Base-by-base conservation (phyloP, 2,797 vertebrate species). In the Nannoperca australis region DNA sequence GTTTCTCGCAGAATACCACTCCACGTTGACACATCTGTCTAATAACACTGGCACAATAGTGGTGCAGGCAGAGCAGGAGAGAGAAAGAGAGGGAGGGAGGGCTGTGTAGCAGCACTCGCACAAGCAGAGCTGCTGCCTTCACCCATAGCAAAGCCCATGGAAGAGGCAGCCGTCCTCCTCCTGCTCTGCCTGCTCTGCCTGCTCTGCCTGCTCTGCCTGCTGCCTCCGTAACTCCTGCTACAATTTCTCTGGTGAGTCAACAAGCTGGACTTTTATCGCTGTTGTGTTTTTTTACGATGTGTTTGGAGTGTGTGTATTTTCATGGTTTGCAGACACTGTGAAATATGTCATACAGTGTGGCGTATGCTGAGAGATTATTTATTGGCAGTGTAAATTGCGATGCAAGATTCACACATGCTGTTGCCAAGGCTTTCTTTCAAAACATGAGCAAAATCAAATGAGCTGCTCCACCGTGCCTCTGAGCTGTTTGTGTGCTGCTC, bases 191-290 rank as follows among this genome's bases (percentile, higher is more conserved):
- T 24, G 45, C 68, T 65, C 36, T 36, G 40, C 73, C 66, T 61
- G 55, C 66, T 65, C 60, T 22, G 32, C 63, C 60, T 24, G 45
- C 68, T 65, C 36, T 36, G 40, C 73, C 66, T 61, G 55, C 66
- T 65, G 55, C 75, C 44, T 78, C 81, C 73, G 17, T 56, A 54
- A 67, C 73, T 82, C 71, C 81, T 72, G 36, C 76, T 50, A 10
- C 69, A 9, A 6, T 34, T 49, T 74, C 80, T 75, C 73, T 27
- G 90, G 90, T 91, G 85, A 90, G 88, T 89, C 62, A 30, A 79
- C 74, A 42, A 44, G 60, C 75, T 68, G 51, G 64, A 84, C 70
- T 73, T 54, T 24, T n/a, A 58, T 51, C 4, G 12, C 24, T 15
- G 36, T 27, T 20, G 47, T 70, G 55, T 18, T 7, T 47, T 24